A percentile compares a stretch with the other conserved stretches of the same genome.
Evolutionary conservation across 2,888 invertebrate species (phyloP).

Genomic region (Tetragonisca angustula): DNA sequence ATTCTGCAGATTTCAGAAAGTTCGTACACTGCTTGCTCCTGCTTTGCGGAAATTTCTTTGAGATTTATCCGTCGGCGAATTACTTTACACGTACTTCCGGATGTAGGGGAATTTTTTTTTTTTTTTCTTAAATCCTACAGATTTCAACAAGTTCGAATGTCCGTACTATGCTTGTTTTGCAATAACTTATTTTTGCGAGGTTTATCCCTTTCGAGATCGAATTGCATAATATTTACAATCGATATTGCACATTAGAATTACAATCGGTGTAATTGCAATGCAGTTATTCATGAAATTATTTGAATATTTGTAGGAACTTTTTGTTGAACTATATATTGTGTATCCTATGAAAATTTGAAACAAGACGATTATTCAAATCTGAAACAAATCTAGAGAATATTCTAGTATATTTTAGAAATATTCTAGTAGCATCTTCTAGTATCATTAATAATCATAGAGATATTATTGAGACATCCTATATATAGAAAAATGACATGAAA

Average conservation of each 20-base stretch:
- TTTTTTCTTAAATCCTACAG: neutral
- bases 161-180: neutral
- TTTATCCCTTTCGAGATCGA: neutral
- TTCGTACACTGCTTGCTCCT: neutral
- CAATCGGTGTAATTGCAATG: neutral
- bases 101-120: neutral
- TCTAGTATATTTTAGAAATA: no score
- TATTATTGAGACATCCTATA: no score
- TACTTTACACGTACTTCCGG: conserved; percentile 1
- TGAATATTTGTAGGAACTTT: no score
- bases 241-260: neutral
- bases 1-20: neutral
- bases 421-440: no score
- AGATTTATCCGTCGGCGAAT: neutral
- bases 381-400: no score
- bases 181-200: neutral
- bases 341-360: no score
- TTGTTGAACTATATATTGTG: no score
- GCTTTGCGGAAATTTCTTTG: neutral
- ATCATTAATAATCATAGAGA: no score
- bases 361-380: no score
- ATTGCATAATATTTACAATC: neutral
- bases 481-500: no score
- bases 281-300: no score
- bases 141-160: neutral